Evolutionary conservation across 2,113 vertebrate genomes (phyloP).

Genomic region (Phrynosoma blainvillii): DNA sequence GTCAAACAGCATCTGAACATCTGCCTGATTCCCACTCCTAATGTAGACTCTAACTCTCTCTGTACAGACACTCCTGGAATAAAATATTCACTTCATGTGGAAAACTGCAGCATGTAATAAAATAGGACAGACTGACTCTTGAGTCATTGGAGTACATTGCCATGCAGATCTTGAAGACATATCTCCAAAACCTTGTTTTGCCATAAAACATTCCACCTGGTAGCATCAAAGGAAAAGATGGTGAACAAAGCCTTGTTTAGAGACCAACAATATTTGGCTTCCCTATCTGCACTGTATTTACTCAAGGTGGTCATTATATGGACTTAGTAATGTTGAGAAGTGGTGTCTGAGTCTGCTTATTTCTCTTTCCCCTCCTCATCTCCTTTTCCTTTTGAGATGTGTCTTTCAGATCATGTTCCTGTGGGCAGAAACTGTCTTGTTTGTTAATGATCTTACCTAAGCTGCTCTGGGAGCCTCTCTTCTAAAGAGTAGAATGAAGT

Average conservation of each 20-base stretch:
- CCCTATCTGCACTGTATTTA: too few species aligned
- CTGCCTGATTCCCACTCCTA: too few species aligned
- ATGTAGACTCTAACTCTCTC: background rate
- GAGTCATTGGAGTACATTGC: too few species aligned
- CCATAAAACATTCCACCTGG: background rate
- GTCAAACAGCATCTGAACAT: background rate
- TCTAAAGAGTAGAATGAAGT: background rate
- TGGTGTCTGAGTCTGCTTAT: too few species aligned
- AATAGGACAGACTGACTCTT: background rate
- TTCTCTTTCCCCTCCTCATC: too few species aligned
- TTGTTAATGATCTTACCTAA: background rate
- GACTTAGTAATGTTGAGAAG: too few species aligned
- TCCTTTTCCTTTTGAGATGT: too few species aligned
- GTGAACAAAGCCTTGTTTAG: background rate
- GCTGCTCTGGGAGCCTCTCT: background rate
- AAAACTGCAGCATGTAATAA: background rate
- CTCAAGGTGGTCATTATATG: too few species aligned
- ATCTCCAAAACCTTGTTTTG: background rate
- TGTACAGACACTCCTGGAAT: background rate
- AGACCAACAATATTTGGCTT: too few species aligned
- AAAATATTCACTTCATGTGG: background rate
- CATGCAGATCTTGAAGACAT: too few species aligned
- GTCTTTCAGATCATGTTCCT: too few species aligned
- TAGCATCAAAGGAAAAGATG: background rate
- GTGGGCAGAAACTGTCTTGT: background rate